Evolutionary conservation across 2,113 vertebrate genomes (phyloP), one percentile per base, ranked within the genome.

Genomic region (Odobenus rosmarus): DNA sequence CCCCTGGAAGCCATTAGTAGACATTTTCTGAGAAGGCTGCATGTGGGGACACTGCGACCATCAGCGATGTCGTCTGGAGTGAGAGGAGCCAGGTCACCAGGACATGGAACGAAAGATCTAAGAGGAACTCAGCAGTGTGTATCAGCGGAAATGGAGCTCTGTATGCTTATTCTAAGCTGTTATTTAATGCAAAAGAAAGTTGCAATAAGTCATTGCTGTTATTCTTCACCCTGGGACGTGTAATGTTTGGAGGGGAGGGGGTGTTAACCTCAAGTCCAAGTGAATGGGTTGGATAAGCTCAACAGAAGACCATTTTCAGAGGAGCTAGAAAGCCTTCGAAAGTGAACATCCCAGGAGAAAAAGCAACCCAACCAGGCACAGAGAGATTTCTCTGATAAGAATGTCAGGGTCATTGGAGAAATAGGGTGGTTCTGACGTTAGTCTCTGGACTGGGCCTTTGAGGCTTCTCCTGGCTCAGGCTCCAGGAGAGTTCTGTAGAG

Each of bases 221-320:
- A 82, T 82, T 33, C 57, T 93, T 87, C 46, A 90, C 42, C 39
- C 53, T 59, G 80, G 26, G 31, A 39, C 31, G 24, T 71, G 33
- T 55, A 16, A n/a, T 33, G 7, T 49, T 24, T 49, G 46, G 4
- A 15, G 8, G 19, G 53, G 19, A 67, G 18, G 24, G 14, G 2
- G 2, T 62, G 36, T 96, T 33, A 49, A 49, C n/a, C 31, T 36
- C 26, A 72, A 93, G 80, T 90, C 81, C 51, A 81, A 61, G 51
- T 46, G 31, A 36, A n/a, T 77, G 51, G 4, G 5, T 49, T 85
- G 36, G 57, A 42, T 76, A 28, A 71, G 26, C 46, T 87, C 85
- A 82, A 49, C 57, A 87, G 64, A 96, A 31, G 62, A 80, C 55
- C 90, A 24, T 76, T 64, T 85, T 26, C 77, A 88, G 74, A 93